phyloP scores from a whole-genome alignment of 2,888 invertebrate species.

The Opisthograptis luteolata region DNA sequence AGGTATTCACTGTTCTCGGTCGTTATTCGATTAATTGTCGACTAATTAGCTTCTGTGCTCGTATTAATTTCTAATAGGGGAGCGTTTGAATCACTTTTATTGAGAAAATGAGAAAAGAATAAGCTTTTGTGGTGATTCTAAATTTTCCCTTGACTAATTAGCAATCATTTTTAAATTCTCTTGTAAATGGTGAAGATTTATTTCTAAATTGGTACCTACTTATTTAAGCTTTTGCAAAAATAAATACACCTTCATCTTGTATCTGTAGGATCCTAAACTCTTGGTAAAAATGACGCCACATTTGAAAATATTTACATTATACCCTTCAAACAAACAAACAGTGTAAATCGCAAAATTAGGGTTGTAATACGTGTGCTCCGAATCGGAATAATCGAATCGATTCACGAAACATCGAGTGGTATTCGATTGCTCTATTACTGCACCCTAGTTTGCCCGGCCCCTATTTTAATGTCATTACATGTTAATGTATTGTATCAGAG shows the following conservation, averaged over 20 bases:
- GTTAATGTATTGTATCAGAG: constrained; percentile 66
- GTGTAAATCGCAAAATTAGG: constrained; percentile 41
- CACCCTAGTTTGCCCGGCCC: constrained; percentile 60
- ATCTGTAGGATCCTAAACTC: too few relatives aligned
- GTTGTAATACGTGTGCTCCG: constrained; percentile 47
- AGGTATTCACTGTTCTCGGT: constrained; percentile 30
- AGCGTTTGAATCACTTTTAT: constrained; percentile 16
- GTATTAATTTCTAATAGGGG: constrained; percentile 27
- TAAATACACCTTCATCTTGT: too few relatives aligned
- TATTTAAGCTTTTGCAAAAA: too few relatives aligned
- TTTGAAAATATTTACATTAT: background rate
- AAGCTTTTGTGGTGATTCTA: constrained; percentile 2
- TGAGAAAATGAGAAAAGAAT: constrained; percentile 4
- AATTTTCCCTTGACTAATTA: background rate
- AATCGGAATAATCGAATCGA: constrained; percentile 72
- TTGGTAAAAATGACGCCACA: too few relatives aligned
- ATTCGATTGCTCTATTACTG: constrained; percentile 71
- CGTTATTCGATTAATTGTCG: constrained; percentile 34
- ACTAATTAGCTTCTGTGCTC: constrained; percentile 33
- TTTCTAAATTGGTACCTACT: too few relatives aligned
- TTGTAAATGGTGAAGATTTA: too few relatives aligned
- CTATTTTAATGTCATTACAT: constrained; percentile 57
- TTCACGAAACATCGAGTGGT: constrained; percentile 58
- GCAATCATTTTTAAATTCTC: background rate
- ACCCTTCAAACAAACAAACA: constrained; percentile 9